Percentiles rank a stretch among this genome's conserved stretches.
Evolutionary conservation across 2,113 vertebrate species (phyloP).

Genomic region (Labeo rohita): DNA sequence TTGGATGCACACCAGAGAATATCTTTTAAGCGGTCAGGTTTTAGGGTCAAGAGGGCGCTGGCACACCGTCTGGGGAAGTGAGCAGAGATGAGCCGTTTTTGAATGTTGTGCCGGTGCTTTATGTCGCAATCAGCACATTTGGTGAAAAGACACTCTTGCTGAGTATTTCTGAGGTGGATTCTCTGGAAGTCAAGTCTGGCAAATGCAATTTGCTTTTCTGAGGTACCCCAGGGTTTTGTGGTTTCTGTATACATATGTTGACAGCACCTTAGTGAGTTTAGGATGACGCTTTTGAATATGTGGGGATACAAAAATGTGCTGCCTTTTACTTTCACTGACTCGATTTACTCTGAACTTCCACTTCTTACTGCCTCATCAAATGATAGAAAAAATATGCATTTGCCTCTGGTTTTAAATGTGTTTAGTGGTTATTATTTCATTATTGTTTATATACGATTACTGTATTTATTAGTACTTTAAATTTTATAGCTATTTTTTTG

Average conservation of each 20-base stretch:
- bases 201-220: neutral
- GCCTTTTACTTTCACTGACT: neutral
- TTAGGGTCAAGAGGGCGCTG: neutral
- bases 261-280: slow-evolving; percentile 2
- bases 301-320: neutral
- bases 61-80: neutral
- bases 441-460: neutral
- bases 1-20: neutral
- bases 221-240: neutral
- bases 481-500: too few relatives aligned
- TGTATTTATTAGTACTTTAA: neutral
- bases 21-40: neutral
- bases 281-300: neutral
- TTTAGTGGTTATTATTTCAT: neutral
- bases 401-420: neutral
- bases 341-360: neutral
- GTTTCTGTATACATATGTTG: slow-evolving; percentile 7
- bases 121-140: slow-evolving; percentile 21
- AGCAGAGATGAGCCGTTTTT: neutral
- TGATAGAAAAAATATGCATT: neutral
- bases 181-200: neutral
- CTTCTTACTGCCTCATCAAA: neutral
- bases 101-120: neutral
- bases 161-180: neutral
- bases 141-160: neutral